Evolutionary conservation across 2,113 vertebrate species (phyloP).

Genomic region (Turnix velox): DNA sequence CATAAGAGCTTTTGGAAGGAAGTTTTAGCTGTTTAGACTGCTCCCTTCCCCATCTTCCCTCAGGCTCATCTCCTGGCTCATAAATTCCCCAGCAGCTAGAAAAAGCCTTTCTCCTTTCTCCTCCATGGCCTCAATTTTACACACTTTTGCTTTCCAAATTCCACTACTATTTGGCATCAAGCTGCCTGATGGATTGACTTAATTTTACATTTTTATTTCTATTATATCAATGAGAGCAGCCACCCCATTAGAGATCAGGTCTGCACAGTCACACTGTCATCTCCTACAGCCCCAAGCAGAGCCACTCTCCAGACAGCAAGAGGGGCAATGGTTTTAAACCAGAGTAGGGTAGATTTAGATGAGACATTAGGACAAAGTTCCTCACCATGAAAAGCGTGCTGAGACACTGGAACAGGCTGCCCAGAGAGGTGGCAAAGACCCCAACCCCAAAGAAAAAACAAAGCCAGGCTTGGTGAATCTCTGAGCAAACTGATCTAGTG

Average conservation of each 20-base stretch:
- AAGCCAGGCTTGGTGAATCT: too few relatives aligned
- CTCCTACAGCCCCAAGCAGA: background rate
- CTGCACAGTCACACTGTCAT: background rate
- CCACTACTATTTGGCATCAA: background rate
- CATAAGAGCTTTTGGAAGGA: background rate
- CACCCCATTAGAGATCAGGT: background rate
- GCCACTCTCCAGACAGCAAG: background rate
- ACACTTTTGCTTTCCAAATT: accelerated
- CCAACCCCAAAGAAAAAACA: too few relatives aligned
- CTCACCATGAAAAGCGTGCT: too few relatives aligned
- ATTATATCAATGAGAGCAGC: background rate
- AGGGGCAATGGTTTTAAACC: too few relatives aligned
- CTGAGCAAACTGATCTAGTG: too few relatives aligned
- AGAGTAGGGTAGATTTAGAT: too few relatives aligned
- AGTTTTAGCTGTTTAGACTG: background rate
- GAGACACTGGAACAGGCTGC: too few relatives aligned
- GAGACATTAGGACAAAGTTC: too few relatives aligned
- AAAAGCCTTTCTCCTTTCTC: background rate
- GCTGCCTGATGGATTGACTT: background rate
- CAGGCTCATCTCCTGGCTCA: background rate
- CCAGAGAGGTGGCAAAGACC: too few relatives aligned
- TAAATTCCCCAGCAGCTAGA: background rate
- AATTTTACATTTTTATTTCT: background rate
- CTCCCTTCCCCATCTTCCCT: background rate
- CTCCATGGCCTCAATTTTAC: accelerated